Conservation (phyloP, 2,797 vertebrate genomes). For the Trachops cirrhosus region DNA sequence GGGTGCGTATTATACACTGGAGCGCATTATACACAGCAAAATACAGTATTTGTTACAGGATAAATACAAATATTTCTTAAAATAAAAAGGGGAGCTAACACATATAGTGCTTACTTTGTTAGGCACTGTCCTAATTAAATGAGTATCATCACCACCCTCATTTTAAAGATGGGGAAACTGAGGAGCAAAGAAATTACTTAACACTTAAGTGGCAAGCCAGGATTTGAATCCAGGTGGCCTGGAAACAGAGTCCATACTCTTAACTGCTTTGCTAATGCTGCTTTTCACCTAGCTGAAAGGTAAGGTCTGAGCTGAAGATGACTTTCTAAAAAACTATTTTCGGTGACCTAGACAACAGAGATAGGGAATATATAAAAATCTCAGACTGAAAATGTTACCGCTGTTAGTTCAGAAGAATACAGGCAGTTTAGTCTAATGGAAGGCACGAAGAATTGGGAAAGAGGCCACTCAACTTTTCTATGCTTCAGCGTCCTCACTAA, state of each 20-base stretch:
- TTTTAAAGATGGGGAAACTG: neutral
- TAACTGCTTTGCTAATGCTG: neutral
- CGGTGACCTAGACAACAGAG: neutral
- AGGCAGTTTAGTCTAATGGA: neutral
- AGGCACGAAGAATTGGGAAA: neutral
- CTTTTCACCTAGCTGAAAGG: neutral
- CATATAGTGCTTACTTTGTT: neutral
- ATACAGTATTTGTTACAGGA: neutral
- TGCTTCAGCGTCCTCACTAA: neutral
- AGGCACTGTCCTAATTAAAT: neutral
- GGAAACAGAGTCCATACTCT: neutral
- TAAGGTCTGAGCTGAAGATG: neutral
- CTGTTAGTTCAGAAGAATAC: neutral
- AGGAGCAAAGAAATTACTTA: neutral
- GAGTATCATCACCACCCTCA: neutral
- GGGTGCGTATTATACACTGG: no score
- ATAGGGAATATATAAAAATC: neutral
- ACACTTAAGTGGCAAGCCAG: constrained; percentile 13
- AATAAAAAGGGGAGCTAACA: neutral
- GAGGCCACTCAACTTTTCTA: neutral
- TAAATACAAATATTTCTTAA: neutral
- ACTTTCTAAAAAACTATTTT: neutral
- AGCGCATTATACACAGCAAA: no score
- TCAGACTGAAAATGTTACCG: neutral
- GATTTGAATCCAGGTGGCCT: neutral